Conservation (phyloP, 2,797 vertebrate species). For the Cirrhinus molitorella region DNA sequence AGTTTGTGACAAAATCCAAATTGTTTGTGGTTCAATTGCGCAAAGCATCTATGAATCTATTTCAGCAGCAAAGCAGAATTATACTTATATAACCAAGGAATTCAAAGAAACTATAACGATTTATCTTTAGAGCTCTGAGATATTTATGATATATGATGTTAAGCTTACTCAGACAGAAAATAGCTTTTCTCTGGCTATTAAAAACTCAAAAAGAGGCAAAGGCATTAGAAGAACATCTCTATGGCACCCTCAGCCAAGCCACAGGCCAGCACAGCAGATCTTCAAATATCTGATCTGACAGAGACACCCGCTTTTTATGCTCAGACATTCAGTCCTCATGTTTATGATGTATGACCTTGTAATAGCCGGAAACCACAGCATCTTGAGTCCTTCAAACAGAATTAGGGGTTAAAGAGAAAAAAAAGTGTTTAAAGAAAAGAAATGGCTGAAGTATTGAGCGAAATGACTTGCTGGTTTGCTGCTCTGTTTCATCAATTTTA, state of each 20-base stretch:
- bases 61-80: slow-evolving; percentile 10
- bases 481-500: slow-evolving; percentile 23
- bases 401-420: slow-evolving; percentile 31
- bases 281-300: slow-evolving; percentile 54
- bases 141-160: slow-evolving; percentile 44
- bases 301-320: slow-evolving; percentile 32
- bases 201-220: slow-evolving; percentile 29
- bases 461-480: not conserved
- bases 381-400: slow-evolving; percentile 58
- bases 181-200: slow-evolving; percentile 16
- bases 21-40: not conserved
- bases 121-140: slow-evolving; percentile 30
- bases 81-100: slow-evolving; percentile 2
- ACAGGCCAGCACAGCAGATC: slow-evolving; percentile 45
- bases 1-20: not conserved
- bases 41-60: not conserved
- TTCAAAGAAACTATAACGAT: slow-evolving; percentile 20
- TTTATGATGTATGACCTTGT: slow-evolving; percentile 50
- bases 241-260: slow-evolving; percentile 42
- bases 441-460: not conserved
- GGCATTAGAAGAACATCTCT: slow-evolving; percentile 15
- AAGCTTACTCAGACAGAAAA: slow-evolving; percentile 47
- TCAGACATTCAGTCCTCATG: slow-evolving; percentile 48
- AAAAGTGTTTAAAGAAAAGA: not conserved
- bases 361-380: slow-evolving; percentile 57